A percentile compares a stretch with the other conserved stretches of the same genome.
phyloP scores from a whole-genome alignment of 2,113 vertebrate species.

The Microcebus murinus region DNA sequence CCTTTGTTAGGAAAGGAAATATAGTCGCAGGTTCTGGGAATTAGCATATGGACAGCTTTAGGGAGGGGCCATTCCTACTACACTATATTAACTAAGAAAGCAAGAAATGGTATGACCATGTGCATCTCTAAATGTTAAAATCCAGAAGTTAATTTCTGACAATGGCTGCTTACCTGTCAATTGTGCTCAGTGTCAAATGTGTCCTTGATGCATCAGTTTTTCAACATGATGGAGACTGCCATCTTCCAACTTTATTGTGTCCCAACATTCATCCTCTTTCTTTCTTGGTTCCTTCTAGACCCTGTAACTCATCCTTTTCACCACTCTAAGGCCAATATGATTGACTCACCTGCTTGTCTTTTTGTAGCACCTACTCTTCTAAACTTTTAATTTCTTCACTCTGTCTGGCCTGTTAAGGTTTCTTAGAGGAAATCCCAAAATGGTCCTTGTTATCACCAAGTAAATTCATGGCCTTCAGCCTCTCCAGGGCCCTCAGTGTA shows the following conservation, averaged over 20 bases:
- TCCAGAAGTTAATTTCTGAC: not conserved
- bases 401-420: not conserved
- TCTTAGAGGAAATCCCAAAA: not conserved
- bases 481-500: not conserved
- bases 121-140: not conserved
- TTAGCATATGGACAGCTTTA: not conserved
- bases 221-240: not conserved
- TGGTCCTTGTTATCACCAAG: not conserved
- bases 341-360: not conserved
- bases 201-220: not conserved
- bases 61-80: not conserved
- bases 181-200: not conserved
- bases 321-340: not conserved
- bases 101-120: not conserved
- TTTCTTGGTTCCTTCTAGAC: not conserved
- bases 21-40: not conserved
- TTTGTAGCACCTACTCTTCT: not conserved
- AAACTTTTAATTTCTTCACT: not conserved
- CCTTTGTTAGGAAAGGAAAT: not conserved
- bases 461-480: not conserved
- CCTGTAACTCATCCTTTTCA: not conserved
- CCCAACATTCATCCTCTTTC: not conserved
- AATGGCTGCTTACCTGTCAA: not conserved
- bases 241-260: not conserved
- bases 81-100: not conserved